Base-by-base conservation (phyloP, 2,797 vertebrate genomes). In the Heterohyrax brucei region DNA sequence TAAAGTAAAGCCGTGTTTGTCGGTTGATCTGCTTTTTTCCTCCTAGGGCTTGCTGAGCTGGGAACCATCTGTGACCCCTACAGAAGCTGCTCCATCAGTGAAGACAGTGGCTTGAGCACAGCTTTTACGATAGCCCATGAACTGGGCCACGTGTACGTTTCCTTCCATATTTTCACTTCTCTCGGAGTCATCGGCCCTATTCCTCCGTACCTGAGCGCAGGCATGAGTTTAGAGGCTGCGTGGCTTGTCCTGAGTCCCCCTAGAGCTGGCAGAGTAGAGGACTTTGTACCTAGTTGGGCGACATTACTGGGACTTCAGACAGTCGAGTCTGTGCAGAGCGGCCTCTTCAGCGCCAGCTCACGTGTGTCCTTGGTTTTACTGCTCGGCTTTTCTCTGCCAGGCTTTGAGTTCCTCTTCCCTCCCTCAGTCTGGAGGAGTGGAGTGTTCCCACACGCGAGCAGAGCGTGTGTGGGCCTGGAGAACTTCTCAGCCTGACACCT, bases 121-220 rank as follows among this genome's bases (percentile, higher is more conserved):
- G 99, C 99, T 12, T 99, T 99, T 98, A 99, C 99, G 61, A 99
- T 99, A 77, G 99, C 99, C 96, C 99, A 99, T 94, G 99, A 99
- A 97, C 99, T 99, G 95, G 99, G 99, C 97, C 99, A 99, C 85
- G 99, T 99, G 99, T 99, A 99, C 99, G 99, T 99, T 96, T 95
- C 96, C 70, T 97, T 97, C 95, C 95, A 95, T 98, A 94, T 89
- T 95, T 97, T 97, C 98, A 77, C 48, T 87, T 46, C 62, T 70
- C 95, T 96, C 94, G 81, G 75, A 53, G 95, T 97, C 88, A 78
- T 56, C 56, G 22, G 68, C 64, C 91, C 80, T 66, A n/a, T 66
- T 97, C 12, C 53, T 95, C 94, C 0, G 0, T 76, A 24, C n/a
- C 18, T 66, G 72, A 83, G 9, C 50, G 24, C 85, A n/a, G 7